Base-by-base conservation (phyloP, 1,140 invertebrate genomes). In the Aphelinus certus region DNA sequence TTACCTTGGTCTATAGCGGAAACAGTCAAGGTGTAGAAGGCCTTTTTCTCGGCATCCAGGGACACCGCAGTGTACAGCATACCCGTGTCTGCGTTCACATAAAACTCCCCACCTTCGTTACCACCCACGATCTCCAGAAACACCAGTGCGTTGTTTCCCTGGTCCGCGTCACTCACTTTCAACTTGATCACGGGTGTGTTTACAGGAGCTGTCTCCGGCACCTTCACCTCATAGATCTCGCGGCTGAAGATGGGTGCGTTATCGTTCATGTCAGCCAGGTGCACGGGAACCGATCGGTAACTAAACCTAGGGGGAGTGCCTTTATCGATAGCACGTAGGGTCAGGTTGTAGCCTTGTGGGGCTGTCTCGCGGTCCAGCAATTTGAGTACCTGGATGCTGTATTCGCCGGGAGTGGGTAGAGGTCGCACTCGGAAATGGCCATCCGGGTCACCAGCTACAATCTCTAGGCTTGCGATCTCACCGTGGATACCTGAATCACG, bases 101-200 rank as follows among this genome's bases (percentile, higher is more conserved):
- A 88, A 84, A 98, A 98, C 80, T 96, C 94, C 0, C 93, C 92
- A 49, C 95, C 94, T 80, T 96, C 94, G 86, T 98, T 98, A 0
- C 97, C 96, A 9, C 94, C 95, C 3, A 97, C 95, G 70, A 99
- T 97, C 85, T 95, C 94, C 64, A 97, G 91, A 75, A 92, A 93
- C 0, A 97, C 94, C 79, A 94, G 88, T 1, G 94, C 95, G 83
- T 96, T 96, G 81, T 90, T 91, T 0, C 94, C 95, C 70, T 93
- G 90, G 82, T 96, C 95, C 0, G 93, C 91, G 82, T 98, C 96
- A 6, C 90, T 94, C 0, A 97, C 96, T 82, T 95, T 94, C 7
- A 98, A 88, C 76, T 93, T 89, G 10, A 97, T 93, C 26, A 98
- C 90, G 0, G 96, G 95, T 26, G 95, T 96, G 81, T 96, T 95